These are phyloP conservation scores for Drosophila neotestacea DNA, from an alignment of 2,888 invertebrate species.

Conservation along the genomic window DNA sequence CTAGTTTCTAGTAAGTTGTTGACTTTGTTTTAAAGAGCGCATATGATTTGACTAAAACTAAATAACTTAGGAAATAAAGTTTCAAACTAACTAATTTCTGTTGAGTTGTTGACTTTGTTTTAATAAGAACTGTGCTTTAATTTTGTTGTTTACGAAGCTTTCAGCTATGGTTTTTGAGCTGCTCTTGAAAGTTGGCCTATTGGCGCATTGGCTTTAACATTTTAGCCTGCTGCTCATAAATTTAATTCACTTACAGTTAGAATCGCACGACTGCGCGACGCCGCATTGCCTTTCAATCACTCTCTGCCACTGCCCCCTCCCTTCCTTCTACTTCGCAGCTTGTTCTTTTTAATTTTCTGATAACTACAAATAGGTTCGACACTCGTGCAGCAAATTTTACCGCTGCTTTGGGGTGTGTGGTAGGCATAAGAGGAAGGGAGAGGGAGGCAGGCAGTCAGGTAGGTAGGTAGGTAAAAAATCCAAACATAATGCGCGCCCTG, in stretches of 20 bases:
- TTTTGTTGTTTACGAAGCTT: neutral
- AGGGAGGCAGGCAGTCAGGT: neutral
- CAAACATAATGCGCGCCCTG: constrained; percentile 65
- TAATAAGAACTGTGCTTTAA: neutral
- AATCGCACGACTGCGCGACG: constrained; percentile 69
- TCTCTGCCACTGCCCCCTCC: constrained; percentile 10
- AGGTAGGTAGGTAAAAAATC: constrained; percentile 36
- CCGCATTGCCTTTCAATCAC: constrained; percentile 37
- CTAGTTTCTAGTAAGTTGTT: too few species aligned
- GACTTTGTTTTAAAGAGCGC: too few species aligned
- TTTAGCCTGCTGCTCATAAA: constrained; percentile 58
- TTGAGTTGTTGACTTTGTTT: neutral
- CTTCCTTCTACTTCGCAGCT: constrained; percentile 13
- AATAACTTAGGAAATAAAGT: too few species aligned
- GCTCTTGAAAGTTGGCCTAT: constrained; percentile 6
- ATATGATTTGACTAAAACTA: too few species aligned
- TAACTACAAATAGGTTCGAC: constrained; percentile 81
- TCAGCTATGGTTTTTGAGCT: constrained; percentile 3
- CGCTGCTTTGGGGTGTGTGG: constrained; percentile 43
- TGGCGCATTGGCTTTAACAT: constrained; percentile 47
- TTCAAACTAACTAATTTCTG: too few species aligned
- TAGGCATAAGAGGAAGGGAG: neutral
- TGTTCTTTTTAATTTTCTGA: constrained; percentile 80
- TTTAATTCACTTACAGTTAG: constrained; percentile 77
- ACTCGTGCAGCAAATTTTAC: constrained; percentile 78